These are phyloP conservation scores for Panurus biarmicus DNA, from an alignment of 2,113 vertebrate species.

Conservation along the genomic window DNA sequence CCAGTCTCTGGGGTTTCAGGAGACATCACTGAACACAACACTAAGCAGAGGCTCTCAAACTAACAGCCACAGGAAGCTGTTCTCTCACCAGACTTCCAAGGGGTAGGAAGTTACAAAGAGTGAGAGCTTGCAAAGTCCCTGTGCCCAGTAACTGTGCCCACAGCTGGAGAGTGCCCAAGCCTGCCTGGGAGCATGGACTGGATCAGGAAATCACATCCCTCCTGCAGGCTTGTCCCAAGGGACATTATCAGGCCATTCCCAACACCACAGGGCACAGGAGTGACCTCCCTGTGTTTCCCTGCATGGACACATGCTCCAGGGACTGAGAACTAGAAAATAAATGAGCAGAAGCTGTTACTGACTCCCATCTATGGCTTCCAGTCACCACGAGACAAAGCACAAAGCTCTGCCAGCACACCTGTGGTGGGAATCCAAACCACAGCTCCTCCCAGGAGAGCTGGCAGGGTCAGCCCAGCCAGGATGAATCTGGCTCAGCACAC, in stretches of 20 bases:
- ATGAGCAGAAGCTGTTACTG: neutral
- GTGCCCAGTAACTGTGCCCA: neutral
- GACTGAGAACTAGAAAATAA: neutral
- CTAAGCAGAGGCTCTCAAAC: neutral
- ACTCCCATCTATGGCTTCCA: neutral
- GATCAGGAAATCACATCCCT: neutral
- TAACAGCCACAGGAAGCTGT: neutral
- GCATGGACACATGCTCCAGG: fast-evolving
- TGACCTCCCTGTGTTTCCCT: neutral
- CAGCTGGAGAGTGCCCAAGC: neutral
- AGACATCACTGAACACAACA: neutral
- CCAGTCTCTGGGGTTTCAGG: neutral
- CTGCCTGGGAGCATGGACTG: fast-evolving
- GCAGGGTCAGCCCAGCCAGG: neutral
- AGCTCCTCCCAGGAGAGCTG: neutral
- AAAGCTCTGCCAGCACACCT: neutral
- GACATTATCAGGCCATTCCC: neutral
- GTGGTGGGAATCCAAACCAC: neutral
- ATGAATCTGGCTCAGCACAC: neutral
- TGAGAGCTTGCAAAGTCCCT: neutral
- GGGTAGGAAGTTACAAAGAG: neutral
- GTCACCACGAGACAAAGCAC: neutral
- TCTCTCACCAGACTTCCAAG: neutral
- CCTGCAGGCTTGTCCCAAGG: neutral
- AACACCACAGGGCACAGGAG: neutral